Percentiles rank a stretch among this genome's conserved stretches.
phyloP scores from a whole-genome alignment of 2,888 invertebrate genomes.

The Macrophya alboannulata region DNA sequence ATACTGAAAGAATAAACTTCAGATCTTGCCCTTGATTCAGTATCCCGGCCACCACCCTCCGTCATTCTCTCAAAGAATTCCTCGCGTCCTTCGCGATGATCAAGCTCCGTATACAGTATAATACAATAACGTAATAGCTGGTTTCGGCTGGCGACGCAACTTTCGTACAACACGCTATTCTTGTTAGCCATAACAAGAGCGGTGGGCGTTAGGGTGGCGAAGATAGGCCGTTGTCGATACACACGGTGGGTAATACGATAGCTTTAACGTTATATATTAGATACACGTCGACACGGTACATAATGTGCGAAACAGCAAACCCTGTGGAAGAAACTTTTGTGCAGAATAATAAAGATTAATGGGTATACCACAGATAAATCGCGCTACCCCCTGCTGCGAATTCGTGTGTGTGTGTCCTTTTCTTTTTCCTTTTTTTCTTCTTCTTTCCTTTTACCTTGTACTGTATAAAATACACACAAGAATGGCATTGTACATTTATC shows the following conservation, averaged over 20 bases:
- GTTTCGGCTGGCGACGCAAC: neutral
- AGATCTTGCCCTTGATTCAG: slow-evolving; percentile 2
- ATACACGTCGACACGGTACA: slow-evolving; percentile 23
- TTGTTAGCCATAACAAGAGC: slow-evolving; percentile 30
- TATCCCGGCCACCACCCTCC: neutral
- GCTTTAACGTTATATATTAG: slow-evolving; percentile 32
- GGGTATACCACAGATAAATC: slow-evolving; percentile 7
- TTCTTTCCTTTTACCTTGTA: too few species aligned
- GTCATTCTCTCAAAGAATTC: slow-evolving; percentile 2
- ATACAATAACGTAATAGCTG: slow-evolving; percentile 27
- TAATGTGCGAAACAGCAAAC: neutral
- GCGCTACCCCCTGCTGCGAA: slow-evolving; percentile 1
- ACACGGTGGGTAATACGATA: slow-evolving; percentile 25
- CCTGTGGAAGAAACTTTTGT: slow-evolving; percentile 18
- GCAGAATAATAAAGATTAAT: slow-evolving; percentile 45
- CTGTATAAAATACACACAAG: neutral
- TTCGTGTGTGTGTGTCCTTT: neutral
- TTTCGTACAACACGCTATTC: slow-evolving; percentile 28
- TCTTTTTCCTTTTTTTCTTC: neutral
- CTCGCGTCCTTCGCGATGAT: neutral
- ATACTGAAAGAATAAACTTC: slow-evolving; percentile 50
- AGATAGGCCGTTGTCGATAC: slow-evolving; percentile 20
- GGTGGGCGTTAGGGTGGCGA: slow-evolving; percentile 4
- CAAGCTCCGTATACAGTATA: slow-evolving; percentile 14
- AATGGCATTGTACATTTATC: neutral